Evolutionary conservation across 2,888 invertebrate genomes (phyloP), one percentile per base, ranked within the genome.

Genomic region (Ectobius pallidus): DNA sequence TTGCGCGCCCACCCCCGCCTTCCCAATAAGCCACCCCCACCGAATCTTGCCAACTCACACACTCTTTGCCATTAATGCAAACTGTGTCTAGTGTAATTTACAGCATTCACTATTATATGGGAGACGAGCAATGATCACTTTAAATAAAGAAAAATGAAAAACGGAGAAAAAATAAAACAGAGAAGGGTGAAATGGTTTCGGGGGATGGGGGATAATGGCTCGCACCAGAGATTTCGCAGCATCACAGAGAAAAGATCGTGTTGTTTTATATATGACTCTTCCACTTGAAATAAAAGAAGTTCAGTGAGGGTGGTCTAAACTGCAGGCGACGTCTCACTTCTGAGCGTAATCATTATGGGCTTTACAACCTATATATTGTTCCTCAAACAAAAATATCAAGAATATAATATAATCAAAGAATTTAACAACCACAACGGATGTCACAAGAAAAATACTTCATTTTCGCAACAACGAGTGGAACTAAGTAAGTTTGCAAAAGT

Each of bases 51-150:
- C 27, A 27, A 34, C 27, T 25, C 44, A 42, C 46, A n/a, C n/a
- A 65, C 65, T 27, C n/a, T 27, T 55, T n/a, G n/a, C 65, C 74
- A 71, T 75, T 75, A 75, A 75, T 75, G 73, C 73, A 71, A 75
- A 75, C 74, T 71, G 73, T 70, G 68, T 69, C 69, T 62, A 11
- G 2, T 62, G 71, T 75, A 75, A 75, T 75, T 75, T 73, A 73
- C 74, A 71, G 63, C 74, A 69, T 32, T 32, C 70, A 58, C 42
- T 42, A 49, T 63, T 71, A 71, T 65, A 71, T 16, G 44, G 32
- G 46, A 52, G n/a, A 9, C 34, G 62, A 25, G 62, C 73, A 55
- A 73, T 73, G 74, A 75, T 75, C 71, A 73, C 73, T 75, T 71
- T 68, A 73, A 75, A 75, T 71, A 73, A 75, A 71, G 73, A 62